phyloP scores from a whole-genome alignment of 2,888 invertebrate species.

The Ctenicera cuprea region DNA sequence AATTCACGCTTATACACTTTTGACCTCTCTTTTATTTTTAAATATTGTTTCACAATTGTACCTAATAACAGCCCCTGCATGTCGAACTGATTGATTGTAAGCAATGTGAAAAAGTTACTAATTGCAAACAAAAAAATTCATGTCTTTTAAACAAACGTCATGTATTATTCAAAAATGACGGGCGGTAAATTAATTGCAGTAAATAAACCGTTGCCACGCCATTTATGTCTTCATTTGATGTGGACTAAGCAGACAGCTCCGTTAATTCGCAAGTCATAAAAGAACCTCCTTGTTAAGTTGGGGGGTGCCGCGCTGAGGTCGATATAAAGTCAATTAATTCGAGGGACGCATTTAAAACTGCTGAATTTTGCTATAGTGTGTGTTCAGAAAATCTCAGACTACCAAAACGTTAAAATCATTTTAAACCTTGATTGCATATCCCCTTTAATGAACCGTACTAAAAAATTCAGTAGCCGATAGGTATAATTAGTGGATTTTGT shows the following conservation, averaged over 20 bases:
- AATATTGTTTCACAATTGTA: too few species aligned
- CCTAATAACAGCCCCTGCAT: too few species aligned
- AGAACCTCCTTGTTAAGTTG: constrained; percentile 27
- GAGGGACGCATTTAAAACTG: constrained; percentile 17
- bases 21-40: too few species aligned
- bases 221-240: constrained; percentile 29
- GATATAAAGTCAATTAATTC: constrained; percentile 34
- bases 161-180: neutral
- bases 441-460: constrained; percentile 6
- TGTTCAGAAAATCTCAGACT: neutral
- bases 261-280: constrained; percentile 31
- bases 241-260: constrained; percentile 32
- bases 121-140: too few species aligned
- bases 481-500: constrained; percentile 16
- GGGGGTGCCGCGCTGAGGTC: constrained; percentile 14
- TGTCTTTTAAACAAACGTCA: too few species aligned
- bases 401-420: neutral
- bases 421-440: neutral
- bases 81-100: too few species aligned
- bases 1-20: too few species aligned
- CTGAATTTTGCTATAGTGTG: neutral
- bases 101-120: too few species aligned
- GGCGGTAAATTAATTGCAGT: constrained; percentile 1
- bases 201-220: constrained; percentile 11
- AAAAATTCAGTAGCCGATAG: constrained; percentile 8